These are phyloP conservation scores for Protomyctophum bolini DNA, from an alignment of 2,113 vertebrate genomes.

Conservation along the genomic window DNA sequence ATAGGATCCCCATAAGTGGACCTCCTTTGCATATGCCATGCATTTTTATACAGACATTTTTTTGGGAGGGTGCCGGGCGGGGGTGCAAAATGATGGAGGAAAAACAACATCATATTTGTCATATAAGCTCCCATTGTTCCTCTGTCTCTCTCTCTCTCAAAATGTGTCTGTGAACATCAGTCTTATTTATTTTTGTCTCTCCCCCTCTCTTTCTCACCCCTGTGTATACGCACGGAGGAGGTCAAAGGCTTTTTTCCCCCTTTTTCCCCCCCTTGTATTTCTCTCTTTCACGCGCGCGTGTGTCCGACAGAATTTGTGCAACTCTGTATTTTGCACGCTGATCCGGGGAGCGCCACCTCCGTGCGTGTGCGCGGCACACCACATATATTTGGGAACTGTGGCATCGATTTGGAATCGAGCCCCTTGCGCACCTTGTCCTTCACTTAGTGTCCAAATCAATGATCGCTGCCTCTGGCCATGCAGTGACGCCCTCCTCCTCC, in stretches of 20 bases:
- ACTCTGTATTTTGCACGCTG: constrained; percentile 66
- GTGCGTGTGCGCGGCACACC: constrained; percentile 55
- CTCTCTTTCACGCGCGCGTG: constrained; percentile 1
- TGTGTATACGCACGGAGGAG: no score
- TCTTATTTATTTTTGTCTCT: neutral
- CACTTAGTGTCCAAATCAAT: constrained; percentile 79
- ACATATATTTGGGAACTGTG: constrained; percentile 77
- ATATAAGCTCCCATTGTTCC: constrained; percentile 9
- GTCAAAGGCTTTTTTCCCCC: neutral
- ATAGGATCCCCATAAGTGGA: constrained; percentile 64
- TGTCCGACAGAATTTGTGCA: constrained; percentile 62
- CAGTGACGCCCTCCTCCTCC: constrained; percentile 59
- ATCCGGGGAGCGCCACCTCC: constrained; percentile 40
- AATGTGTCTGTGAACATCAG: no score
- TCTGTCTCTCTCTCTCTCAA: neutral
- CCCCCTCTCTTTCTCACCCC: neutral
- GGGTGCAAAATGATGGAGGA: constrained; percentile 24
- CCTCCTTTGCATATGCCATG: constrained; percentile 66
- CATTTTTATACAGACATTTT: constrained; percentile 45
- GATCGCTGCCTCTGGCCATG: constrained; percentile 73
- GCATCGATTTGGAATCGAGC: constrained; percentile 77
- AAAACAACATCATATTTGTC: constrained; percentile 33
- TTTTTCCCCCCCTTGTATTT: neutral
- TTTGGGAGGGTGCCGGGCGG: neutral
- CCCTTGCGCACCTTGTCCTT: constrained; percentile 73